Evolutionary conservation across 2,113 vertebrate genomes (phyloP), one percentile per base, ranked within the genome.

Genomic region (Pangasianodon hypophthalmus): DNA sequence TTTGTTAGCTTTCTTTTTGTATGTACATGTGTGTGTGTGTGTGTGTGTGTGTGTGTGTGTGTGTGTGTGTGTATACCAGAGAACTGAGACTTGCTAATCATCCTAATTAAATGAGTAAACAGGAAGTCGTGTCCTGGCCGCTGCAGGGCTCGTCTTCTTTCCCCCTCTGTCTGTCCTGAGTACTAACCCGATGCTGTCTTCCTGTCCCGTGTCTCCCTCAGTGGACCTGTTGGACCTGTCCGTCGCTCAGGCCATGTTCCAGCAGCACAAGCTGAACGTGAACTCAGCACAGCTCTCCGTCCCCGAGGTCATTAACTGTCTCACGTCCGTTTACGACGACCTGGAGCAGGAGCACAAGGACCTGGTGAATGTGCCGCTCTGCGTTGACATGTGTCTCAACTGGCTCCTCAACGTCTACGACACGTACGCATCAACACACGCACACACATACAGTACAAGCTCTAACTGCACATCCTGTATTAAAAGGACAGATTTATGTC

Each of bases 341-440:
- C 96, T 99, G 90, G 98, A 99, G 91, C 97, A 99, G 93, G 96
- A 97, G 91, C 97, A 99, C 93, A 97, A 97, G 91, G 97, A 99
- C 91, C 95, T 99, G 95, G 98, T 99, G 92, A 99, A 98, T 0
- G 97, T 99, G 52, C 98, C 98, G 0, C 97, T 99, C 90, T 99
- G 98, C 29, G 96, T 98, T 7, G 98, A 99, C 94, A 99, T 99
- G 97, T 98, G 97, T 94, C 97, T 99, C 92, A 99, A 99, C 95
- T 99, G 98, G 98, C 94, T 99, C 44, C 98, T 99, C 91, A 99
- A 99, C 3, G 98, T 99, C 2, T 99, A 98, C 81, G 98, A 99
- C 93, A 98, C 97, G 98, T 99, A 96, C 41, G 75, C 18, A 3
- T 0, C 1, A 14, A 80, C 81, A 50, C 73, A 91, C 16, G 85